phyloP scores from a whole-genome alignment of 2,113 vertebrate genomes.

The Alligator mississippiensis region DNA sequence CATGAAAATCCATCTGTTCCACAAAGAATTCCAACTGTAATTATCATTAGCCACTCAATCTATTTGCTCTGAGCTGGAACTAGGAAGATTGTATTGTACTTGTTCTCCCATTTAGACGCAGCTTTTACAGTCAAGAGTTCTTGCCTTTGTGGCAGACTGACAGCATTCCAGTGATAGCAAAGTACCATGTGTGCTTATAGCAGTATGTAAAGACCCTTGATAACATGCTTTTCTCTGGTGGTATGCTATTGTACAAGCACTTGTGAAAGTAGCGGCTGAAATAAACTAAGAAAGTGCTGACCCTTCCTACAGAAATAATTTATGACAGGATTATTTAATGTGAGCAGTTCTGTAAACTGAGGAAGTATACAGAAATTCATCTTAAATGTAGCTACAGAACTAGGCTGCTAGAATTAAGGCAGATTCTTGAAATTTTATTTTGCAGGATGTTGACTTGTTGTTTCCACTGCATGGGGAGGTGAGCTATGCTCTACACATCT shows the following conservation, averaged over 20 bases:
- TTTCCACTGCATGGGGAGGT: background rate
- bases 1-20: background rate
- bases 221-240: slow-evolving; percentile 21
- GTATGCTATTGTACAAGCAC: background rate
- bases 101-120: background rate
- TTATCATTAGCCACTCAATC: background rate
- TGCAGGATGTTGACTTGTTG: background rate
- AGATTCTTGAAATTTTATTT: slow-evolving; percentile 20
- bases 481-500: background rate
- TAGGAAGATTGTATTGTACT: background rate
- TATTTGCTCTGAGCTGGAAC: background rate
- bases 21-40: background rate
- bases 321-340: slow-evolving; percentile 51
- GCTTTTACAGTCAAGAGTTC: background rate
- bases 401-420: background rate
- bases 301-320: slow-evolving; percentile 17
- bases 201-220: background rate
- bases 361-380: slow-evolving; percentile 43
- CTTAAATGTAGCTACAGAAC: background rate
- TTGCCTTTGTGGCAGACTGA: background rate
- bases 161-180: background rate
- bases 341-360: slow-evolving; percentile 46
- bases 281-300: slow-evolving; percentile 24
- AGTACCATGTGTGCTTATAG: background rate
- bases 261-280: slow-evolving; percentile 33